Percentiles rank a stretch among this genome's conserved stretches.
phyloP scores from a whole-genome alignment of 2,888 invertebrate species.

The Eupeodes luniger region DNA sequence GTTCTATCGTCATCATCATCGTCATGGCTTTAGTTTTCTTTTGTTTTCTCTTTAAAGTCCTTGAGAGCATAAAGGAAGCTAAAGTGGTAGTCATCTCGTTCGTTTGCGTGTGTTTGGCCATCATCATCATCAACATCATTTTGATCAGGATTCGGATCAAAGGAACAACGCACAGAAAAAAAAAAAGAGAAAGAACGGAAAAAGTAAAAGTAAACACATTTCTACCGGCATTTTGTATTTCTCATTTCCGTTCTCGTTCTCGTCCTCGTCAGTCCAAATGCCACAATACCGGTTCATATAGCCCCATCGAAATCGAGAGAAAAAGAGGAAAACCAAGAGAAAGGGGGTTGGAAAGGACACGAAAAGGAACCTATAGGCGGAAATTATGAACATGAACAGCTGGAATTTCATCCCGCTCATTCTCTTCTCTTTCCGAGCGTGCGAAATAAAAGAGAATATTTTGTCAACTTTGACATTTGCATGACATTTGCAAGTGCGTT shows the following conservation, averaged over 20 bases:
- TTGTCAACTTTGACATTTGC: constrained; percentile 71
- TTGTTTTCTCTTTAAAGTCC: constrained; percentile 1
- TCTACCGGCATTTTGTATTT: constrained; percentile 67
- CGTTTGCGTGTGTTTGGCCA: constrained; percentile 32
- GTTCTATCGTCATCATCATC: not conserved
- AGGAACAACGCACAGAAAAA: constrained; percentile 10
- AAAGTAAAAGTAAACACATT: constrained; percentile 74
- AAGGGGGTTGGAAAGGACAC: not conserved
- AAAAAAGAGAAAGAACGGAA: constrained; percentile 20
- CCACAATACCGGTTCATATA: constrained; percentile 2
- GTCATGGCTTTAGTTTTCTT: too few relatives aligned
- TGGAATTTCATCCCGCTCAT: constrained; percentile 31
- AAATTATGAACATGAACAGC: constrained; percentile 52
- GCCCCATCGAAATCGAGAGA: too few relatives aligned
- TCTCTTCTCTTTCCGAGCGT: not conserved
- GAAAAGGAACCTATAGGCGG: too few relatives aligned
- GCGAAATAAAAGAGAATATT: constrained; percentile 16
- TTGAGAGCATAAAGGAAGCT: constrained; percentile 20
- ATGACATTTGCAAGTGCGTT: constrained; percentile 58
- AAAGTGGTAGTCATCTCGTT: constrained; percentile 44
- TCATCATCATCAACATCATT: constrained; percentile 3
- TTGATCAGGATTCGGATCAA: constrained; percentile 1
- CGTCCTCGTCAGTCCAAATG: constrained; percentile 2
- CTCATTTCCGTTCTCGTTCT: constrained; percentile 34
- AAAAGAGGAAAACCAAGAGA: too few relatives aligned